Conservation (phyloP, 2,888 invertebrate genomes). For the Tridacna crocea region DNA sequence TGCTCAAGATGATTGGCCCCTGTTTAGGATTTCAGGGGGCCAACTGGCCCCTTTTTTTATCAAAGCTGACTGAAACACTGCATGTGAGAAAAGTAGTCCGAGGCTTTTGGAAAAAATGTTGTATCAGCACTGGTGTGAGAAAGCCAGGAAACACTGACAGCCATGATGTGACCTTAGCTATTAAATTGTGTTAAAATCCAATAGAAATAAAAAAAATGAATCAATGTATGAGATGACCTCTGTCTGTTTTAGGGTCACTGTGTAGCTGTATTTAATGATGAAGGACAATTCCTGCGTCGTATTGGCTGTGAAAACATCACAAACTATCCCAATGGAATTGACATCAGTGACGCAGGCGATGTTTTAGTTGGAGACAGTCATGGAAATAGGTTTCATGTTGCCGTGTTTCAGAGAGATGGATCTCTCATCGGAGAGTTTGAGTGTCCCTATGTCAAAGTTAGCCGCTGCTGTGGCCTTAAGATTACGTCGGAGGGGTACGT, state of each 20-base stretch:
- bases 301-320: constrained; percentile 98
- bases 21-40: no score
- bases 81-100: no score
- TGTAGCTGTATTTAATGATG: constrained; percentile 95
- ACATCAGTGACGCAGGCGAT: constrained; percentile 98
- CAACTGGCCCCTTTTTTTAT: no score
- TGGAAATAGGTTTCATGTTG: constrained; percentile 98
- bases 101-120: no score
- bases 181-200: no score
- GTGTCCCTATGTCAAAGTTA: constrained; percentile 98
- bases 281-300: constrained; percentile 94
- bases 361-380: constrained; percentile 98
- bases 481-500: constrained; percentile 98
- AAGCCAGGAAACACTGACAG: no score
- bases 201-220: no score
- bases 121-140: no score
- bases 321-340: constrained; percentile 98
- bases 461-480: constrained; percentile 98
- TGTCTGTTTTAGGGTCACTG: constrained; percentile 90
- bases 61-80: no score
- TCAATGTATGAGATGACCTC: no score
- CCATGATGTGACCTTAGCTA: no score
- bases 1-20: no score
- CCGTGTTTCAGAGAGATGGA: constrained; percentile 96
- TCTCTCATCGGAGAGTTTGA: constrained; percentile 90